Evolutionary conservation across 2,797 vertebrate genomes (phyloP).

Genomic region (Luscinia luscinia): DNA sequence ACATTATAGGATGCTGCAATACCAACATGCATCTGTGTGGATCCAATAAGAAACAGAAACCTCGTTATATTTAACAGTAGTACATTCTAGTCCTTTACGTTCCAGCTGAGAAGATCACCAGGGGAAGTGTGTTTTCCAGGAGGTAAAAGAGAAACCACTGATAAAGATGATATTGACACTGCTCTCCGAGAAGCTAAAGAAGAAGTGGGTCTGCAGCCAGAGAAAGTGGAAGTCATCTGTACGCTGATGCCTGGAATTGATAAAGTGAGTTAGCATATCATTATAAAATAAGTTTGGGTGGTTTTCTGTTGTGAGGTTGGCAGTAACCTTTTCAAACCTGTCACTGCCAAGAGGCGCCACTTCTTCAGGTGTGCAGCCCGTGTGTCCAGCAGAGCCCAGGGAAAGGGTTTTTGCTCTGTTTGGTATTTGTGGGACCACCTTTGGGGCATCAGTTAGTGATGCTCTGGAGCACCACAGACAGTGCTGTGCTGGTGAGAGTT

Average conservation of each 20-base stretch:
- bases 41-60: neutral
- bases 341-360: fast-evolving
- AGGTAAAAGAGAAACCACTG: constrained; percentile 85
- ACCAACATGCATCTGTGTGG: neutral
- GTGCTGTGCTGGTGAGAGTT: fast-evolving
- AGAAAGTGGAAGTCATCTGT: constrained; percentile 86
- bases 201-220: constrained; percentile 86
- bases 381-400: neutral
- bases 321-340: neutral
- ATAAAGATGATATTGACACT: constrained; percentile 85
- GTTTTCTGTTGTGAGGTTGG: neutral
- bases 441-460: neutral
- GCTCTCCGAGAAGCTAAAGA: constrained; percentile 92
- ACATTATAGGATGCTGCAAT: neutral
- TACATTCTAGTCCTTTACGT: neutral
- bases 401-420: neutral
- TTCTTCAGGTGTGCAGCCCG: fast-evolving
- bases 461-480: neutral
- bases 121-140: constrained; percentile 96
- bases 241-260: constrained; percentile 80
- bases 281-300: neutral
- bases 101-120: constrained; percentile 85
- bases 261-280: constrained; percentile 71
- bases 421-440: neutral
- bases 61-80: neutral